Evolutionary conservation across 2,113 vertebrate genomes (phyloP).

Genomic region (Forbesichthys papilliferus): DNA sequence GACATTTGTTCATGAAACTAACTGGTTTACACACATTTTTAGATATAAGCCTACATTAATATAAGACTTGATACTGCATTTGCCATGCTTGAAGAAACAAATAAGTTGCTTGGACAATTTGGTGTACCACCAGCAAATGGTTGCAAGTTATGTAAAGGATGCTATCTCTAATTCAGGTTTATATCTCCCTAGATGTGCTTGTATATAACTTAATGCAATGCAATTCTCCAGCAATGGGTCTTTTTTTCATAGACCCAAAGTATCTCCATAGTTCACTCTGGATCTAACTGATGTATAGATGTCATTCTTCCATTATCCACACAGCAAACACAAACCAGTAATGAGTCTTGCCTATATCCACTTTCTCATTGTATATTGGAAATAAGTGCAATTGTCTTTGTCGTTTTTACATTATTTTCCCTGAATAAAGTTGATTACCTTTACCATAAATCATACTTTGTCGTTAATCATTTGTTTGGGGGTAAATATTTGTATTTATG

Average conservation of each 20-base stretch:
- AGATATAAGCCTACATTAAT: not conserved
- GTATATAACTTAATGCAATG: no score
- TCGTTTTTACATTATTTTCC: conserved; percentile 42
- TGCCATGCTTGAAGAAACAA: no score
- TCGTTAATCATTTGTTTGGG: not conserved
- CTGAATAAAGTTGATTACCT: conserved; percentile 61
- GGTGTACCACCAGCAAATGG: not conserved
- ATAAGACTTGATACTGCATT: no score
- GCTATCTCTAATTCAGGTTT: not conserved
- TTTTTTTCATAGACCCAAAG: not conserved
- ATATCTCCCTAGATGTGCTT: no score
- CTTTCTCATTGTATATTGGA: conserved; percentile 36
- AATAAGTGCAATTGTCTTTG: conserved; percentile 52
- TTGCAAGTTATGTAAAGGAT: not conserved
- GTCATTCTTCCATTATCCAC: conserved; percentile 9
- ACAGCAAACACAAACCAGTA: not conserved
- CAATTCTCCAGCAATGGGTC: no score
- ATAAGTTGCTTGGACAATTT: not conserved
- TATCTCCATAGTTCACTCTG: not conserved
- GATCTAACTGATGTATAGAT: not conserved
- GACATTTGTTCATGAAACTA: not conserved
- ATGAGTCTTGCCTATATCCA: conserved; percentile 18
- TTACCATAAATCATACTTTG: not conserved
- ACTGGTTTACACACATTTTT: not conserved
- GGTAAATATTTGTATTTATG: no score